Conservation (phyloP, 2,113 vertebrate species). For the Boulengeromyrus knoepffleri region DNA sequence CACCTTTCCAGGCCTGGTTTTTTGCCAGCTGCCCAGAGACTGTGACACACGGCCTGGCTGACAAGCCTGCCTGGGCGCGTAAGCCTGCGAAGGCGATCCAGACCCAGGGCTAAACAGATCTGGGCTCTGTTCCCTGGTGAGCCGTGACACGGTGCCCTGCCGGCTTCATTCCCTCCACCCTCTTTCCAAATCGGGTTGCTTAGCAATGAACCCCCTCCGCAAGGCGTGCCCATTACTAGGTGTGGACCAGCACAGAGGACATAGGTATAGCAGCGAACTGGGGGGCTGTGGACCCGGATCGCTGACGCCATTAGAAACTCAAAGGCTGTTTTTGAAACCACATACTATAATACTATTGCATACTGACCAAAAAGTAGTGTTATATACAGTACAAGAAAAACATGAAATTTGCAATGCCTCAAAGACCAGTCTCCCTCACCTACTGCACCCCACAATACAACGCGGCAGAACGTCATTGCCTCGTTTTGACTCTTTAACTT, state of each 20-base stretch:
- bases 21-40: neutral
- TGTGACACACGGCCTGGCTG: neutral
- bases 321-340: conserved; percentile 17
- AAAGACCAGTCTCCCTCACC: neutral
- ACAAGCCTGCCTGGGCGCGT: neutral
- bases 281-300: conserved; percentile 36
- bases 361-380: neutral
- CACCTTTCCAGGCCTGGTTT: neutral
- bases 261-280: neutral
- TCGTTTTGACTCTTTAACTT: neutral
- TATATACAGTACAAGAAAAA: neutral
- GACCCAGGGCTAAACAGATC: neutral
- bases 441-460: neutral
- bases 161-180: conserved; percentile 27
- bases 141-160: neutral
- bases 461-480: neutral
- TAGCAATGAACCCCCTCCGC: conserved; percentile 30
- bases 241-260: conserved; percentile 42
- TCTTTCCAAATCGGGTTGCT: conserved; percentile 50
- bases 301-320: conserved; percentile 51
- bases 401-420: neutral
- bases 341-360: neutral
- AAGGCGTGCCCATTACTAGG: neutral
- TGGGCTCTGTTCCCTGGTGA: neutral
- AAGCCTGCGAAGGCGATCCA: neutral